These are phyloP conservation scores for Drosophila sturtevanti DNA, from an alignment of 1,140 invertebrate genomes.

Conservation along the genomic window DNA sequence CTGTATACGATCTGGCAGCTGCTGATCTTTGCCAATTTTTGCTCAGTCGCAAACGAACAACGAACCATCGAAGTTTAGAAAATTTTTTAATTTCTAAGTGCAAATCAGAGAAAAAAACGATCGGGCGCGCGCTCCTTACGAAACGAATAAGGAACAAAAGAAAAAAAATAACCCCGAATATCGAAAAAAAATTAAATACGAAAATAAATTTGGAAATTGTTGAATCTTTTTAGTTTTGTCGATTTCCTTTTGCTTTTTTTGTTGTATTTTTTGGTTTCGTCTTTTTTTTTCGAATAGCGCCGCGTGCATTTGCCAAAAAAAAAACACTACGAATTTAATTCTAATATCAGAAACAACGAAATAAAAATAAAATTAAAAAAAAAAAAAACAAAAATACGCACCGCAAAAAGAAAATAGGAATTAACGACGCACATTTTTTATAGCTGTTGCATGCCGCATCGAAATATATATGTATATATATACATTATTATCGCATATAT, in stretches of 20 bases:
- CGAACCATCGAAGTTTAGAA: slow-evolving; percentile 82
- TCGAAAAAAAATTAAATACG: slow-evolving; percentile 44
- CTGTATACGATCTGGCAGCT: slow-evolving; percentile 37
- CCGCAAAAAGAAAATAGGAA: slow-evolving; percentile 20
- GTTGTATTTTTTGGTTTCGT: slow-evolving; percentile 22
- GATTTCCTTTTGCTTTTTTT: slow-evolving; percentile 32
- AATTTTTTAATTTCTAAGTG: slow-evolving; percentile 46
- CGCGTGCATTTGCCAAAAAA: slow-evolving; percentile 13
- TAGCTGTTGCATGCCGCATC: slow-evolving; percentile 65
- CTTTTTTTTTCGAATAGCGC: neutral
- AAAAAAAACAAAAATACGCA: too few species aligned
- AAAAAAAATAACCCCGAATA: slow-evolving; percentile 15
- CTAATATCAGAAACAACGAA: slow-evolving; percentile 12
- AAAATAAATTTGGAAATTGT: slow-evolving; percentile 65
- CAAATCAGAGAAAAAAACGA: slow-evolving; percentile 26
- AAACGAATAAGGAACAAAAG: slow-evolving; percentile 21
- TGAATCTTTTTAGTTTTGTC: slow-evolving; percentile 37
- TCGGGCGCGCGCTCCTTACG: slow-evolving; percentile 57
- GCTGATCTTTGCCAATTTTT: slow-evolving; percentile 74
- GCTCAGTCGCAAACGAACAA: slow-evolving; percentile 82
- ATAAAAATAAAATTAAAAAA: slow-evolving; percentile 23
- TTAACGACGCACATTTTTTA: slow-evolving; percentile 57
- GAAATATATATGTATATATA: slow-evolving; percentile 49
- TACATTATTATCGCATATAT: slow-evolving; percentile 34
- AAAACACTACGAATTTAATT: neutral